These are phyloP conservation scores for Coleophora deauratella DNA, from an alignment of 2,888 invertebrate genomes.

Conservation along the genomic window DNA sequence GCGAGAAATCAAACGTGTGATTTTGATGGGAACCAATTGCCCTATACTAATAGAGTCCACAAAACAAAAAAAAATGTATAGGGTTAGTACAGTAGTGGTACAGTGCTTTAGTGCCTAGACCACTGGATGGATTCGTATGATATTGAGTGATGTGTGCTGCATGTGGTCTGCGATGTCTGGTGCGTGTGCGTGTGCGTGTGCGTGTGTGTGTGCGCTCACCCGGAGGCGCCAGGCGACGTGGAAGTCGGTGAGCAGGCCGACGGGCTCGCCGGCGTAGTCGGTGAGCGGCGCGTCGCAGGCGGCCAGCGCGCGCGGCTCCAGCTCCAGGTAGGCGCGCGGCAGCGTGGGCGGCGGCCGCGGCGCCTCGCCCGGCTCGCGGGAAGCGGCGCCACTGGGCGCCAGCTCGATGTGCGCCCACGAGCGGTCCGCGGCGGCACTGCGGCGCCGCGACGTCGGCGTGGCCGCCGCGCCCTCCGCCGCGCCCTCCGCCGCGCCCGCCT, in stretches of 20 bases:
- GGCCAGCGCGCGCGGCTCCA: constrained; percentile 49
- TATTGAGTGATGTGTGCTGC: too few relatives aligned
- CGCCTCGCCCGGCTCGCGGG: constrained; percentile 23
- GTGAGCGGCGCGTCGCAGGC: constrained; percentile 35
- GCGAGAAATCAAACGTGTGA: too few relatives aligned
- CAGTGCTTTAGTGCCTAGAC: too few relatives aligned
- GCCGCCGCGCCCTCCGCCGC: constrained; percentile 9
- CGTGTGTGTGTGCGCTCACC: constrained; percentile 25
- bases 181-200: too few relatives aligned
- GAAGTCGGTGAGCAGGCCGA: constrained; percentile 54
- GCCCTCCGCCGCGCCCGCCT: constrained; percentile 9
- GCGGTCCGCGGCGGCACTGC: constrained; percentile 11
- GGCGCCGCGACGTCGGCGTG: constrained; percentile 14
- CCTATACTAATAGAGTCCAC: too few relatives aligned
- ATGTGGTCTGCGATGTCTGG: too few relatives aligned
- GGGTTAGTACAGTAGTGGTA: too few relatives aligned
- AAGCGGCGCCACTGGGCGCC: constrained; percentile 10
- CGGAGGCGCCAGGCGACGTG: constrained; percentile 45
- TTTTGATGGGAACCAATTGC: too few relatives aligned
- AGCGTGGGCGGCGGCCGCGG: constrained; percentile 53
- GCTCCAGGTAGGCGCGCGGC: constrained; percentile 53
- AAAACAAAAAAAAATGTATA: too few relatives aligned
- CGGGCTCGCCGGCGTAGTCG: constrained; percentile 45
- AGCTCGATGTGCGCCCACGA: constrained; percentile 23
- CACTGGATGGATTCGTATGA: too few relatives aligned